phyloP scores from a whole-genome alignment of 2,113 vertebrate genomes.

The Gymnorhina tibicen region DNA sequence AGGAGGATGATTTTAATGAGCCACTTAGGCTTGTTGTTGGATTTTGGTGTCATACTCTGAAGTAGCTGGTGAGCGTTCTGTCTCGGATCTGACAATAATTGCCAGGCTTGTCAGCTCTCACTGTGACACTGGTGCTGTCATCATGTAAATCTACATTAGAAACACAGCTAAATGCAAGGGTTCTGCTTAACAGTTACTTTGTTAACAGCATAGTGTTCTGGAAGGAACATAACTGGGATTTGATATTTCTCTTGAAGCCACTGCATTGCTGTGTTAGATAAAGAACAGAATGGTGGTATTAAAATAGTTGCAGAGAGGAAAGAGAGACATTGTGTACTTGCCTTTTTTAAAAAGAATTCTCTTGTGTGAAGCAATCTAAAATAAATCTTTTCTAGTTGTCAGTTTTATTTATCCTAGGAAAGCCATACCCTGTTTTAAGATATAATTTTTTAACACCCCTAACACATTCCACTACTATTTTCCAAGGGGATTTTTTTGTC shows the following conservation, averaged over 20 bases:
- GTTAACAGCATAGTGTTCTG: not conserved
- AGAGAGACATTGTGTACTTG: not conserved
- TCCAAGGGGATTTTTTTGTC: not conserved
- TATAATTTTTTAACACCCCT: not conserved
- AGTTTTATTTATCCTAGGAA: not conserved
- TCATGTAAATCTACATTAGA: not conserved
- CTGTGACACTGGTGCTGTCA: not conserved
- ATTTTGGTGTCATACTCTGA: constrained; percentile 10
- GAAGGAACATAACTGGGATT: not conserved
- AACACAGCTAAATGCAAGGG: not conserved
- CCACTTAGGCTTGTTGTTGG: not conserved
- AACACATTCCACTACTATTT: not conserved
- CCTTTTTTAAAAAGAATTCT: not conserved
- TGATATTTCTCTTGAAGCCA: not conserved
- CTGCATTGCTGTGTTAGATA: not conserved
- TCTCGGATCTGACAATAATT: constrained; percentile 10
- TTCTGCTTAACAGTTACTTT: not conserved
- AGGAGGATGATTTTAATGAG: not conserved
- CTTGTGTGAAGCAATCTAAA: not conserved
- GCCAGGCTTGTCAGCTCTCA: constrained; percentile 2
- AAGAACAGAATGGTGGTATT: not conserved
- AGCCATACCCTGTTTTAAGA: not conserved
- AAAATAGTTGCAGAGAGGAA: not conserved
- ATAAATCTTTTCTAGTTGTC: not conserved
- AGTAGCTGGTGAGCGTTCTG: constrained; percentile 8